phyloP scores from a whole-genome alignment of 1,140 invertebrate genomes.

The Macrostomum lignano region DNA sequence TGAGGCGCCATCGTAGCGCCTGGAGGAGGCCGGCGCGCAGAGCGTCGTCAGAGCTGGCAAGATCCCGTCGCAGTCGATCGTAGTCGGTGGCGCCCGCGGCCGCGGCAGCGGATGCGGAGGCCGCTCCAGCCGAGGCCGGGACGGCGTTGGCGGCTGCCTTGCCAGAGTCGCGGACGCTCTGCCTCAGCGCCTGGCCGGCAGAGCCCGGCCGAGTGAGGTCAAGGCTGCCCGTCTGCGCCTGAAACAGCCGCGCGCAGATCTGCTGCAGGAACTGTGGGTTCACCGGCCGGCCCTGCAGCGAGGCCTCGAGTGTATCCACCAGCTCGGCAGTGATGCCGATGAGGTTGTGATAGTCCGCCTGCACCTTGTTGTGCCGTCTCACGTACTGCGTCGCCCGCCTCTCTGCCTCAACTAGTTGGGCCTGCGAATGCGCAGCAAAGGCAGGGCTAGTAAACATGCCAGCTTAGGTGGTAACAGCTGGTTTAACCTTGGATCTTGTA shows the following conservation, averaged over 20 bases:
- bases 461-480: too few relatives aligned
- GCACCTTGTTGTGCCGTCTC: constrained; percentile 7
- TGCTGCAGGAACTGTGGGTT: constrained; percentile 23
- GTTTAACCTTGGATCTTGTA: too few relatives aligned
- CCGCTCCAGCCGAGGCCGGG: too few relatives aligned
- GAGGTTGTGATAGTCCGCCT: constrained; percentile 31
- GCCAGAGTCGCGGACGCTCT: too few relatives aligned
- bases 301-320: constrained; percentile 33
- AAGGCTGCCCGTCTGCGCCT: constrained; percentile 10
- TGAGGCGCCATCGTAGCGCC: neutral
- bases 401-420: constrained; percentile 6
- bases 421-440: neutral
- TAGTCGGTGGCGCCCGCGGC: too few relatives aligned
- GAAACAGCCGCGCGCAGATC: constrained; percentile 20
- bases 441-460: too few relatives aligned
- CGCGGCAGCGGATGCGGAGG: too few relatives aligned
- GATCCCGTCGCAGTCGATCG: too few relatives aligned
- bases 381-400: constrained; percentile 6
- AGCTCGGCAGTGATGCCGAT: constrained; percentile 34
- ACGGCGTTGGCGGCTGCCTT: too few relatives aligned
- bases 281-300: constrained; percentile 33
- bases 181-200: constrained; percentile 18
- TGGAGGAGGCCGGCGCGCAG: too few relatives aligned
- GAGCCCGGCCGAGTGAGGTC: constrained; percentile 25
- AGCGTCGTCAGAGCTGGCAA: too few relatives aligned